Evolutionary conservation across 2,113 vertebrate species (phyloP), one percentile per base, ranked within the genome.

Genomic region (Salvelinus sp.): DNA sequence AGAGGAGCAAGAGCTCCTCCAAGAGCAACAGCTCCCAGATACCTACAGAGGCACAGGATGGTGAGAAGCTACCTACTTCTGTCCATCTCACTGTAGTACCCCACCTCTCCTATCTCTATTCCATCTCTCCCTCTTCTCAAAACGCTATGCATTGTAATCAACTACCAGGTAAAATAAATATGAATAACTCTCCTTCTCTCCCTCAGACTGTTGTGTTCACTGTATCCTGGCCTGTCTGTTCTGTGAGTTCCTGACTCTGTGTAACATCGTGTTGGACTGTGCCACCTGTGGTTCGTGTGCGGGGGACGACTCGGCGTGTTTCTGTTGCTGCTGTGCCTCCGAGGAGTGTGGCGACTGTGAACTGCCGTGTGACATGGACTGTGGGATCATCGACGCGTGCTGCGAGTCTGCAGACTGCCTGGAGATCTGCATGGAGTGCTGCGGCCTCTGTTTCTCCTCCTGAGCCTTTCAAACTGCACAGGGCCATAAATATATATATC

Each of bases 371-470:
- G 97, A 97, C 94, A 96, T 97, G 93, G 98, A 99, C 95, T 99
- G 98, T 69, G 98, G 98, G 90, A 98, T 99, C 92, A 94, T 99
- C 54, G 98, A 99, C 54, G 98, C 97, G 81, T 99, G 98, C 94
- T 99, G 98, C 72, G 98, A 99, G 93, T 99, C 98, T 0, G 96
- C 97, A 0, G 97, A 99, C 94, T 99, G 98, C 91, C 94, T 99
- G 84, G 98, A 99, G 93, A 99, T 99, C 92, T 99, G 98, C 89
- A 99, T 99, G 97, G 98, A 99, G 93, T 99, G 98, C 92, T 99
- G 98, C 2, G 98, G 97, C 70, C 95, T 99, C 79, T 99, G 98
- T 91, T 98, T 99, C 91, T 98, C 97, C 85, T 98, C 97, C 87
- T 99, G 94, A 97, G 87, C 38, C 77, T 77, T 44, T 44, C 38